phyloP scores from a whole-genome alignment of 2,888 invertebrate genomes.

The Maniola hyperantus region DNA sequence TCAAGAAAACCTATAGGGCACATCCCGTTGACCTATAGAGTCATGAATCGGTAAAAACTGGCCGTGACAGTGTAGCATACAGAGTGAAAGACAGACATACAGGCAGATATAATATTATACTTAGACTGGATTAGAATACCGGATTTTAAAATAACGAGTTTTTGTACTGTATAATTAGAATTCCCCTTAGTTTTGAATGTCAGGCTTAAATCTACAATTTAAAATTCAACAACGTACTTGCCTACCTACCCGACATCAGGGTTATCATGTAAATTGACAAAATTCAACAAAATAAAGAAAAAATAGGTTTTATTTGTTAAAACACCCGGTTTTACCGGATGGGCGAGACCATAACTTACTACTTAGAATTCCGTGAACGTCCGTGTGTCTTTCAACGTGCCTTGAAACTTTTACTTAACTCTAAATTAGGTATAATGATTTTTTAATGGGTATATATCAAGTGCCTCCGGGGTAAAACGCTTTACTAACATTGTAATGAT shows the following conservation, averaged over 20 bases:
- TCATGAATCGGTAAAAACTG: too few species aligned
- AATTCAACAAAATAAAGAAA: slow-evolving; percentile 11
- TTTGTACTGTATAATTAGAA: slow-evolving; percentile 3
- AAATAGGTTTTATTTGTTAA: slow-evolving; percentile 18
- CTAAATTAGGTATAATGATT: slow-evolving; percentile 26
- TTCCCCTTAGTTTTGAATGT: slow-evolving; percentile 11
- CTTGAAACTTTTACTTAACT: slow-evolving; percentile 21
- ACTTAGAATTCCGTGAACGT: slow-evolving; percentile 13
- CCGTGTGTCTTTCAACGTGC: slow-evolving; percentile 10
- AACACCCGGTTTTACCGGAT: slow-evolving; percentile 18
- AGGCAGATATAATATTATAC: not conserved
- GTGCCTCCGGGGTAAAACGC: slow-evolving; percentile 5
- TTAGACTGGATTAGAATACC: too few species aligned
- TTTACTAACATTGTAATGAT: too few species aligned
- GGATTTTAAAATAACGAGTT: not conserved
- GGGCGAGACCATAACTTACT: slow-evolving; percentile 11
- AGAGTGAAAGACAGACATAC: not conserved
- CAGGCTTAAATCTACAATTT: slow-evolving; percentile 9
- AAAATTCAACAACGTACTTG: slow-evolving; percentile 6
- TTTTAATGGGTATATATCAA: slow-evolving; percentile 29
- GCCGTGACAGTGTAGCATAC: too few species aligned
- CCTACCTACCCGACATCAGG: not conserved
- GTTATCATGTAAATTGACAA: slow-evolving; percentile 15
- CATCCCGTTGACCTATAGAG: too few species aligned
- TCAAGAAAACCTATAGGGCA: too few species aligned